Evolutionary conservation across 2,113 vertebrate species (phyloP).

Genomic region (Phalacrocorax pelagicus): DNA sequence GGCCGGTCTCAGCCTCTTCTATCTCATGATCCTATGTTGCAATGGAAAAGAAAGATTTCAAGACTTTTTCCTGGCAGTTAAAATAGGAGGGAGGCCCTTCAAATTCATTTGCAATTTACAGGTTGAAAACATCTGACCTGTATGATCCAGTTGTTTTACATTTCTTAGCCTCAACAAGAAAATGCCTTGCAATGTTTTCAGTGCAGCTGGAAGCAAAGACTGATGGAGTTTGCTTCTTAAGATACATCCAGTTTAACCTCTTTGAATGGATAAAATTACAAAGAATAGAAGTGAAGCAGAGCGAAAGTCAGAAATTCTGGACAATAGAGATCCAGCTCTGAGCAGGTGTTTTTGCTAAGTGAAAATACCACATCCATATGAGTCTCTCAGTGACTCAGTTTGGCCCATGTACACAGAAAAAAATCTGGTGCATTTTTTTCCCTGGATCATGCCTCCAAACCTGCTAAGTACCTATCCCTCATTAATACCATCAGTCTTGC

Average conservation of each 20-base stretch:
- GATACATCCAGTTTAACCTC: not conserved
- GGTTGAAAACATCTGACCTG: conserved; percentile 26
- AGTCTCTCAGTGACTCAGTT: not conserved
- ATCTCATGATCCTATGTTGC: not conserved
- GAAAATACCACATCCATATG: not conserved
- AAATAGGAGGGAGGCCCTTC: not conserved
- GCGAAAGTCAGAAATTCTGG: not conserved
- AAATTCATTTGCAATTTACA: not conserved
- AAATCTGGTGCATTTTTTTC: not conserved
- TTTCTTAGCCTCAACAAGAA: not conserved
- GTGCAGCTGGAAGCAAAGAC: not conserved
- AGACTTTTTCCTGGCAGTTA: conserved; percentile 41
- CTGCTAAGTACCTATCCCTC: not conserved
- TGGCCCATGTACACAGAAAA: not conserved
- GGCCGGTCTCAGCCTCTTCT: conserved; percentile 15
- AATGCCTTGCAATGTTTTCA: not conserved
- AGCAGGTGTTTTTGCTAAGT: not conserved
- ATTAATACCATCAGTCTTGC: not conserved
- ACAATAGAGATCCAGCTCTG: not conserved
- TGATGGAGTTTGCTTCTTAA: not conserved
- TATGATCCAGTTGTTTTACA: not conserved
- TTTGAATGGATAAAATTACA: not conserved
- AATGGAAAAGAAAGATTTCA: conserved; percentile 41
- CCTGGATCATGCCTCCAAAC: not conserved
- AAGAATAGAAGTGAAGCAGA: not conserved